These are phyloP conservation scores for Stegodyphus mimosarum DNA, from an alignment of 1,140 invertebrate species.

Conservation along the genomic window DNA sequence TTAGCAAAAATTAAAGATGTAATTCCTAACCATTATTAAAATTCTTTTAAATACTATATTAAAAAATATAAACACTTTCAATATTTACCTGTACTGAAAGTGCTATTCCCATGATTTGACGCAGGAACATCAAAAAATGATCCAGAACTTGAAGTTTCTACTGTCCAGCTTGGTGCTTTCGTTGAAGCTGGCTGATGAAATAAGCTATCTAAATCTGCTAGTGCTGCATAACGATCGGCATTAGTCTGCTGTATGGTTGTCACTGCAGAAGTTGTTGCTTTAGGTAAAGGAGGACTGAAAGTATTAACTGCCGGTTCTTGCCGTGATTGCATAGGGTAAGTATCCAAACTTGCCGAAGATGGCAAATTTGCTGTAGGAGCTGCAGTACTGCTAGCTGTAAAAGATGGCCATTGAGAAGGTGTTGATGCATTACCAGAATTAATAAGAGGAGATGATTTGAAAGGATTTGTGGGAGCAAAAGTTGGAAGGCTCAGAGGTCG, in stretches of 20 bases:
- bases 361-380: slow-evolving; percentile 1
- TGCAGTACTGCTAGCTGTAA: slow-evolving; percentile 25
- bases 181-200: slow-evolving; percentile 67
- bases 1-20: too few relatives aligned
- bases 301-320: not conserved
- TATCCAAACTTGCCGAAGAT: slow-evolving; percentile 39
- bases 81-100: slow-evolving; percentile 19
- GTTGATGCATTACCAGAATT: slow-evolving; percentile 26
- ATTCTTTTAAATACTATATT: too few relatives aligned
- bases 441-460: slow-evolving; percentile 39
- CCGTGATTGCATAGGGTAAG: slow-evolving; percentile 31
- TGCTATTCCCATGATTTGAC: slow-evolving; percentile 7
- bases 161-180: slow-evolving; percentile 45
- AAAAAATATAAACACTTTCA: too few relatives aligned
- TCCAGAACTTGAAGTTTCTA: slow-evolving; percentile 44
- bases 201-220: slow-evolving; percentile 81
- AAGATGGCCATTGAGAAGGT: slow-evolving; percentile 60
- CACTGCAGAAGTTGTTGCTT: not conserved
- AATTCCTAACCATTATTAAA: too few relatives aligned
- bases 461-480: slow-evolving; percentile 61
- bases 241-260: not conserved
- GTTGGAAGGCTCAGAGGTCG: slow-evolving; percentile 58
- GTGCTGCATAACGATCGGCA: slow-evolving; percentile 83
- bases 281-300: slow-evolving; percentile 12
- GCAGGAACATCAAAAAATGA: slow-evolving; percentile 24